Percentiles rank a stretch among this genome's conserved stretches.
These are phyloP conservation scores for Stenopsyche tienmushanensis DNA, from an alignment of 1,140 invertebrate genomes.

Conservation along the genomic window DNA sequence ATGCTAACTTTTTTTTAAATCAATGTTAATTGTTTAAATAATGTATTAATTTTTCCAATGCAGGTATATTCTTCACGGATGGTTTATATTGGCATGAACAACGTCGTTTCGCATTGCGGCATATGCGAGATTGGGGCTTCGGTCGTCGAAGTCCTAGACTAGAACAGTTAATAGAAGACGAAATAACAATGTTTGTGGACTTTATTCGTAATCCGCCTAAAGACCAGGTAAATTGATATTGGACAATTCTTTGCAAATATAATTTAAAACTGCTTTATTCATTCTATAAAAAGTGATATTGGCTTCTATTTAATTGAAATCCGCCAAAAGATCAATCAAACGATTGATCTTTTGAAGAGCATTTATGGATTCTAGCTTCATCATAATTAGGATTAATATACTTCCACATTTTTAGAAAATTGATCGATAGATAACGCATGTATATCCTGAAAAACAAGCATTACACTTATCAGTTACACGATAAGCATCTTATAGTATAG, in stretches of 20 bases:
- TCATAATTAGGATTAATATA: too few relatives aligned
- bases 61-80: conserved; percentile 69
- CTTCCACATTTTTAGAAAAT: too few relatives aligned
- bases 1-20: background rate
- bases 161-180: conserved; percentile 55
- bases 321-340: too few relatives aligned
- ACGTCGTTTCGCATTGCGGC: conserved; percentile 66
- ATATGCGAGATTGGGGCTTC: conserved; percentile 71
- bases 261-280: too few relatives aligned
- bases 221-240: conserved; percentile 44
- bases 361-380: too few relatives aligned
- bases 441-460: too few relatives aligned
- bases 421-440: too few relatives aligned
- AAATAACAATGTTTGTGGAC: conserved; percentile 58
- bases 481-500: too few relatives aligned
- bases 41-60: conserved; percentile 11
- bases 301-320: too few relatives aligned
- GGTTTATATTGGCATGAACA: conserved; percentile 70
- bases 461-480: too few relatives aligned
- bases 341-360: too few relatives aligned
- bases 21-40: conserved; percentile 2
- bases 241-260: background rate
- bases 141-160: conserved; percentile 61
- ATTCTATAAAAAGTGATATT: too few relatives aligned
- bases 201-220: conserved; percentile 57